Base-by-base conservation (phyloP, 2,888 invertebrate genomes). In the Microctonus hyperodae region DNA sequence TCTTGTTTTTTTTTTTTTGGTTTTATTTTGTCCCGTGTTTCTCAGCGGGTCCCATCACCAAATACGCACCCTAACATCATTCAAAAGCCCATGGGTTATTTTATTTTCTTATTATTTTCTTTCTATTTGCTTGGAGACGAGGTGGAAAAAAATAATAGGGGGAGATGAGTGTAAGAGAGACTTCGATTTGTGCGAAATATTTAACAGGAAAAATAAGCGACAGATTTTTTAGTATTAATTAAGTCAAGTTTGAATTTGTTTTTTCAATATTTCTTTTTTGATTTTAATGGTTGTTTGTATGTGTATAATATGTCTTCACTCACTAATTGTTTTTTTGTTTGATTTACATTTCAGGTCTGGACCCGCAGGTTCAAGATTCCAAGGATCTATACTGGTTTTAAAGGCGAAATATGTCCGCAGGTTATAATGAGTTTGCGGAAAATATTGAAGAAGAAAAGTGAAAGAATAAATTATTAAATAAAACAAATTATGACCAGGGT, bases 41-140 rank as follows among this genome's bases (percentile, higher is more conserved):
- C 81, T 66, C 81, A 82, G 81, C 81, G 77, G 81, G 81, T 78
- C 80, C 81, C 81, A 80, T 82, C 81, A 79, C 79, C 81, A 79
- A 79, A 77, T 81, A 78, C 76, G 79, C 81, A 81, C 81, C 81
- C 80, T 81, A 81, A 75, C 81, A 81, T 82, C 81, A 78, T 78
- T 81, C 81, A 80, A 78, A 79, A 73, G 79, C 72, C 73, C 66
- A 40, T 62, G 70, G 71, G 74, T 75, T 75, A 71, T 71, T 73
- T 56, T 16, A 33, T 40, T 59, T 28, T 16, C 31, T 33, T 28
- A 33, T 28, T 23, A 9, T 37, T 53, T 50, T 40, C 44, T 40
- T 56, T 53, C 13, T 48, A n/a, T 55, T 33, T 22, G 11, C 16
- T 62, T 51, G n/a, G 6, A 20, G n/a, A 7, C 1, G 16, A 44